Conservation (phyloP, 2,888 invertebrate genomes). For the Therioaphis trifolii region DNA sequence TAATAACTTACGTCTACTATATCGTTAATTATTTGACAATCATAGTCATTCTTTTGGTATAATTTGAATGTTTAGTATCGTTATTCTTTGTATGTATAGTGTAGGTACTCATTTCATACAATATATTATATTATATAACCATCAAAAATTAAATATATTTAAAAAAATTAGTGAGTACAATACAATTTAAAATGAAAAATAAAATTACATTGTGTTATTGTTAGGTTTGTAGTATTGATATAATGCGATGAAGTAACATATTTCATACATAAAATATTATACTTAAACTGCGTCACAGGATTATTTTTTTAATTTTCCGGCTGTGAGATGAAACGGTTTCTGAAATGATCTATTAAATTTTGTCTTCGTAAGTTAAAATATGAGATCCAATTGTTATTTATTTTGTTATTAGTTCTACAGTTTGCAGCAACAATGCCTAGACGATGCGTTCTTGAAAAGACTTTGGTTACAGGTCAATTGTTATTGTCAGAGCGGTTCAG, state of each 20-base stretch:
- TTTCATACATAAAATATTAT: conserved; percentile 24
- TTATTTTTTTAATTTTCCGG: conserved; percentile 56
- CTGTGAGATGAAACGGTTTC: conserved; percentile 44
- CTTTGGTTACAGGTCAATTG: conserved; percentile 62
- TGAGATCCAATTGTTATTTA: conserved; percentile 51
- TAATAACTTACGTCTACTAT: no score
- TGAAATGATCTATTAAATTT: conserved; percentile 40
- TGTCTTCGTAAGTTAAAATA: conserved; percentile 19
- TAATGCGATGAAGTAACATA: conserved; percentile 21
- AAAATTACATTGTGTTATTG: conserved; percentile 25
- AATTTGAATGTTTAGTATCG: no score
- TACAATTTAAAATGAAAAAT: conserved; percentile 28
- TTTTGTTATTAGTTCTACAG: conserved; percentile 55
- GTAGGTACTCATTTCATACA: no score
- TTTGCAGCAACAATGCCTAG: conserved; percentile 40
- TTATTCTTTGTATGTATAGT: no score
- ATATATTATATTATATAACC: no score
- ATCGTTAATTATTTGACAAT: no score
- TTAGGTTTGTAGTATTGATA: not conserved
- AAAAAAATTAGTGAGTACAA: not conserved
- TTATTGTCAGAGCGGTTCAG: conserved; percentile 60
- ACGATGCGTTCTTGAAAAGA: conserved; percentile 53
- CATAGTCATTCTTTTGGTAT: no score
- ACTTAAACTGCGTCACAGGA: conserved; percentile 18
- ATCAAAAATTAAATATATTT: no score